Evolutionary conservation across 2,888 invertebrate genomes (phyloP), one percentile per base, ranked within the genome.

Genomic region (Caenorhabditis wallacei): DNA sequence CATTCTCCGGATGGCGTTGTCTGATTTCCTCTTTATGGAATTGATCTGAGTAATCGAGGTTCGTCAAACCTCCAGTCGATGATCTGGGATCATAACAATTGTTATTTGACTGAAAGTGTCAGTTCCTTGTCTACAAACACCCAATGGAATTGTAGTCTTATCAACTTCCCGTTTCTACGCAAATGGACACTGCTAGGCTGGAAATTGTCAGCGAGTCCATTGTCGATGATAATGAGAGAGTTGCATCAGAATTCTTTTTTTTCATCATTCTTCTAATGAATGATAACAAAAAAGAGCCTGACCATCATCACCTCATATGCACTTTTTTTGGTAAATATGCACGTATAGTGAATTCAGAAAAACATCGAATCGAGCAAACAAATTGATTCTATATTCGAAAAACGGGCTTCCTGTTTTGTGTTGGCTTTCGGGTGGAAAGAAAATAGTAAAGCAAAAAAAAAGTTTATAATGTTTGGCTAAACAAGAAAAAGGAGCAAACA

Each of bases 161-260:
- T 69, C 76, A 51, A 48, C 40, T 59, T 61, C 22, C 40, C 43
- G 18, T 48, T 48, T 48, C 46, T 46, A 35, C 66, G 37, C 11
- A 30, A 61, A 71, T 24, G 63, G 72, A 54, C 59, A 63, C 18
- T 63, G 72, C 18, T 16, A 8, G 46, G 18, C 24, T 53, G 0
- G 16, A 16, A 57, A 70, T 43, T 70, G 57, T 57, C 57, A 56
- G 57, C 46, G 35, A 35, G 64, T 53, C 53, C 53, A 66, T 53
- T 66, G 53, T 66, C 30, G 35, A 66, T 20, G 8, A 30, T n/a
- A n/a, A n/a, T n/a, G 30, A 30, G 16, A 46, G 30, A 18, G 66
- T 74, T 74, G 74, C 74, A 48, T 74, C 74, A 74, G 74, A 74
- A 66, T 74, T 74, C 56, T n/a, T 56, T 22, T n/a, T n/a, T 56